Evolutionary conservation across 2,797 vertebrate species (phyloP), one percentile per base, ranked within the genome.

Genomic region (Coregonus suidteri): DNA sequence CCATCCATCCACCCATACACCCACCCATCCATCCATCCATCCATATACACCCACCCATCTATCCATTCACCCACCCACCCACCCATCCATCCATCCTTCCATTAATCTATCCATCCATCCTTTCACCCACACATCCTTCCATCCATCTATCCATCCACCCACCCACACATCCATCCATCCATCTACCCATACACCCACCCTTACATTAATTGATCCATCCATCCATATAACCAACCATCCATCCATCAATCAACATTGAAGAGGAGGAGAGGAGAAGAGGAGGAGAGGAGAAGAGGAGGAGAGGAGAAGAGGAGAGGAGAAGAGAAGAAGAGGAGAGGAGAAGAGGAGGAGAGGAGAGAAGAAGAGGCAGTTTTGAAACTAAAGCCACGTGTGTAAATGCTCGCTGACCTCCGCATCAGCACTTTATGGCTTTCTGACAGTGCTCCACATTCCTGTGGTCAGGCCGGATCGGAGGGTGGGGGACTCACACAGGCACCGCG

Each of bases 361-460:
- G n/a, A 53, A 37, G 77, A 74, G 67, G 71, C 81, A 88, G 84
- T 87, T 91, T 87, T 92, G 88, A 92, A 93, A 91, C 91, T 90
- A 88, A 90, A 92, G 90, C 89, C 90, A 93, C 90, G 90, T 93
- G 91, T 85, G 89, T 89, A 93, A 93, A 92, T 74, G 88, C 81
- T 91, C 77, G 80, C 85, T 92, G 92, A 94, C 91, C 92, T 90
- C 88, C 68, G 83, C 91, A 56, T 93, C 92, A 93, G 91, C 90
- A 92, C 88, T 93, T 94, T 92, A 93, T 89, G 83, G 90, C 89
- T 93, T 92, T 91, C 90, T 90, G 88, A 90, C 89, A 86, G 88
- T 85, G 79, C 89, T 88, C 88, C 78, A 37, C 93, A 94, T 94
- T 94, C 93, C 91, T 92, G 91, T 15, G 91, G 91, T 87, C 81